Conservation (phyloP, 2,797 vertebrate genomes). For the Betta splendens region DNA sequence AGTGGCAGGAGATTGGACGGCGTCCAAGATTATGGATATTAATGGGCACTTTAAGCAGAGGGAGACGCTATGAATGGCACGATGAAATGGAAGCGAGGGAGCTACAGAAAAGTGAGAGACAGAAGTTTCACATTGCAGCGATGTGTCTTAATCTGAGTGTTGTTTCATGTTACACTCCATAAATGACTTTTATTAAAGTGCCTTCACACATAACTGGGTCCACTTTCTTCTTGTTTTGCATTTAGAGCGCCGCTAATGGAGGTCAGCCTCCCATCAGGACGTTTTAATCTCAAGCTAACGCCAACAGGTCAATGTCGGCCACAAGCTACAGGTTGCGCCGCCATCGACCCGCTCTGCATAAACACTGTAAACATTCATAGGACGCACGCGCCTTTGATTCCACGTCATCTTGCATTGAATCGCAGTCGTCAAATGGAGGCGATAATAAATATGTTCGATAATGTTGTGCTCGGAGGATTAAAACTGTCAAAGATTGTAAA, state of each 20-base stretch:
- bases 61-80: slow-evolving; percentile 51
- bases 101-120: slow-evolving; percentile 16
- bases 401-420: background rate
- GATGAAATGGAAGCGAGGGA: slow-evolving; percentile 45
- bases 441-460: slow-evolving; percentile 13
- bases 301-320: too few relatives aligned
- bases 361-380: too few relatives aligned
- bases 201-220: too few relatives aligned
- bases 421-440: background rate
- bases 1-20: slow-evolving; percentile 46
- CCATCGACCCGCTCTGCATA: too few relatives aligned
- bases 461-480: slow-evolving; percentile 2
- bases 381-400: too few relatives aligned
- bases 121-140: slow-evolving; percentile 24
- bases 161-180: slow-evolving; percentile 8
- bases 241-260: too few relatives aligned
- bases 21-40: slow-evolving; percentile 52
- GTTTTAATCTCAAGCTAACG: too few relatives aligned
- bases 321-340: too few relatives aligned
- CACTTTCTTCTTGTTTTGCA: too few relatives aligned
- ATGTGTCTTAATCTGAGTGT: slow-evolving; percentile 29
- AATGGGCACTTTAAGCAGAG: slow-evolving; percentile 54
- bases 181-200: too few relatives aligned
- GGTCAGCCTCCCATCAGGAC: too few relatives aligned
- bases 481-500: slow-evolving; percentile 18